Evolutionary conservation across 2,888 invertebrate species (phyloP), one percentile per base, ranked within the genome.

Genomic region (Drosophila ezoana): DNA sequence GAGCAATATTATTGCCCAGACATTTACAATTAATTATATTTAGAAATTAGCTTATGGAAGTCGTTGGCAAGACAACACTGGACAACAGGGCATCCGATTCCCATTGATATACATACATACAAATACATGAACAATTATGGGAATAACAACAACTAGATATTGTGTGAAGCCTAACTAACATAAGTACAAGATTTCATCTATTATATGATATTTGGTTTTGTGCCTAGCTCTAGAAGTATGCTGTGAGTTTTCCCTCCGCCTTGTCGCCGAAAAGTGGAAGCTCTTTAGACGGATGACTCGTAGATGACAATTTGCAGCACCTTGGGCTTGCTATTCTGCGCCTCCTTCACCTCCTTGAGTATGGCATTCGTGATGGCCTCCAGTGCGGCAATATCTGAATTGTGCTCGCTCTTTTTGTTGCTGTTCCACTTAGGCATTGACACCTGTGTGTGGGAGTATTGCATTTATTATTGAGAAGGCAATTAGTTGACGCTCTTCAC

Each of bases 221-320:
- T 35, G 60, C 11, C 38, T 70, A 41, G 23, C 44, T 33, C 71
- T 70, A 61, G 59, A 43, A 61, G 53, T 76, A 58, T 74, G 48
- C 63, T 49, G 48, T 54, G 33, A n/a, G 14, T 35, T 37, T 49
- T 62, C 11, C 3, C 35, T 20, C 11, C 41, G 47, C 23, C 58
- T 23, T 38, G 57, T 10, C 4, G 16, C 16, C 14, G 8, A 37
- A 8, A 38, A 9, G 37, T 14, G 64, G 56, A 59, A 65, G 37
- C 44, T 28, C 51, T 72, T 76, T 90, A 97, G 51, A 97, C 97
- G n/a, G 97, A 97, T 60, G 97, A 96, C 92, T 97, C 97, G 92
- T 97, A 97, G 90, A 97, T 95, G 81, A 97, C 95, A 76, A 97
- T 96, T 93, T 97, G 96, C 41, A 97, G 94, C 35, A 96, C 93